A percentile compares a stretch with the other conserved stretches of the same genome.
Evolutionary conservation across 1,140 invertebrate species (phyloP).

Genomic region (Bombus superbus): DNA sequence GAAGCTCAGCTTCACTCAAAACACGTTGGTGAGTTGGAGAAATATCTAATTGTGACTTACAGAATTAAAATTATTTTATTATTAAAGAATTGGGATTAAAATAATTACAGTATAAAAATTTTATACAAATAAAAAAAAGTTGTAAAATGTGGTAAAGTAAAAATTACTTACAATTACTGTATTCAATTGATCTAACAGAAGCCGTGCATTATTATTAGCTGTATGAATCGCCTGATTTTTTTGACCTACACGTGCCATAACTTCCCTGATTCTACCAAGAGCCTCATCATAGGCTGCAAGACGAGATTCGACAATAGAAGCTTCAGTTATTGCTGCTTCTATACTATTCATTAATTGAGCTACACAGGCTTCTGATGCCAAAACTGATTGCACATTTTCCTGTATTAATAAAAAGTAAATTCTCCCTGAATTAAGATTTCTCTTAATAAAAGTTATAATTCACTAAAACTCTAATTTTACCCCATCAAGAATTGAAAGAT

Average conservation of each 20-base stretch:
- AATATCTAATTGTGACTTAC: constrained; percentile 89
- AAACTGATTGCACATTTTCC: constrained; percentile 93
- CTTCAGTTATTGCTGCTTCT: constrained; percentile 90
- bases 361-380: constrained; percentile 92
- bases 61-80: constrained; percentile 28
- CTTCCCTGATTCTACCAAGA: constrained; percentile 91
- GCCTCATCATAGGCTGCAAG: constrained; percentile 91
- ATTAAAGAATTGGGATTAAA: constrained; percentile 2
- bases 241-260: constrained; percentile 95
- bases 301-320: constrained; percentile 89
- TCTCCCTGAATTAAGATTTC: neutral
- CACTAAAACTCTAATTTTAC: constrained; percentile 87
- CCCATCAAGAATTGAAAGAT: constrained; percentile 92
- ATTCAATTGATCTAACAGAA: constrained; percentile 90
- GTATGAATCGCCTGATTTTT: constrained; percentile 95
- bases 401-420: constrained; percentile 68
- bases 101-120: constrained; percentile 10
- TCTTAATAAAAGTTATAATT: neutral
- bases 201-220: constrained; percentile 92
- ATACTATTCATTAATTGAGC: constrained; percentile 93
- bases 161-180: constrained; percentile 88
- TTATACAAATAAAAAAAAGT: constrained; percentile 27
- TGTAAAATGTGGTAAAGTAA: constrained; percentile 18
- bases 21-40: constrained; percentile 87
- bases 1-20: constrained; percentile 88